These are phyloP conservation scores for Bubo blakistoni DNA, from an alignment of 2,113 vertebrate species.

Conservation along the genomic window DNA sequence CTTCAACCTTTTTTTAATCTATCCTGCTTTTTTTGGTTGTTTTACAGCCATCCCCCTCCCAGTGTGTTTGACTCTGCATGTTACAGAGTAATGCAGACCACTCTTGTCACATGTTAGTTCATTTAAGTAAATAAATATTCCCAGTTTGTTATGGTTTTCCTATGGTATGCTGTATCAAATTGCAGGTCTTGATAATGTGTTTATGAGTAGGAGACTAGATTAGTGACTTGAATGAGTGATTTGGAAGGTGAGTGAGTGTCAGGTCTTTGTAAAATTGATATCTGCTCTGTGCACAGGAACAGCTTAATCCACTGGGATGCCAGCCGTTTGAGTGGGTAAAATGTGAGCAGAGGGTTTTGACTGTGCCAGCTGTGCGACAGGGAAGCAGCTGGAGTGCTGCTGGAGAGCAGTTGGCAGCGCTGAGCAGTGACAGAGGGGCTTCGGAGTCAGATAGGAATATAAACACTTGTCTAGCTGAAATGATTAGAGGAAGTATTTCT, in stretches of 20 bases:
- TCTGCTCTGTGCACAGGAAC: neutral
- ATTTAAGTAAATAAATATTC: neutral
- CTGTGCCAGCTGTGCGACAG: constrained; percentile 28
- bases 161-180: fast-evolving
- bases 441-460: neutral
- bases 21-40: neutral
- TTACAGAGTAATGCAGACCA: neutral
- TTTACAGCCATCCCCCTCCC: neutral
- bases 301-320: neutral
- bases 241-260: neutral
- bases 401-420: constrained; percentile 2
- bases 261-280: neutral
- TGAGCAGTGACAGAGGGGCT: constrained; percentile 30
- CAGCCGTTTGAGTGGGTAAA: neutral
- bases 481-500: neutral
- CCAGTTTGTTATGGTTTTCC: neutral
- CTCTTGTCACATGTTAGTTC: neutral
- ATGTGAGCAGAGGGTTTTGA: neutral
- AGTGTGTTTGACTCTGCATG: fast-evolving
- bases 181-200: fast-evolving
- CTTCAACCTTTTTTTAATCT: neutral
- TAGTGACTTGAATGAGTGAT: neutral
- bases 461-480: constrained; percentile 44
- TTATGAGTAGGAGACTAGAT: neutral
- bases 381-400: constrained; percentile 49